These are phyloP conservation scores for Notamacropus eugenii DNA, from an alignment of 2,797 vertebrate genomes.

Conservation along the genomic window DNA sequence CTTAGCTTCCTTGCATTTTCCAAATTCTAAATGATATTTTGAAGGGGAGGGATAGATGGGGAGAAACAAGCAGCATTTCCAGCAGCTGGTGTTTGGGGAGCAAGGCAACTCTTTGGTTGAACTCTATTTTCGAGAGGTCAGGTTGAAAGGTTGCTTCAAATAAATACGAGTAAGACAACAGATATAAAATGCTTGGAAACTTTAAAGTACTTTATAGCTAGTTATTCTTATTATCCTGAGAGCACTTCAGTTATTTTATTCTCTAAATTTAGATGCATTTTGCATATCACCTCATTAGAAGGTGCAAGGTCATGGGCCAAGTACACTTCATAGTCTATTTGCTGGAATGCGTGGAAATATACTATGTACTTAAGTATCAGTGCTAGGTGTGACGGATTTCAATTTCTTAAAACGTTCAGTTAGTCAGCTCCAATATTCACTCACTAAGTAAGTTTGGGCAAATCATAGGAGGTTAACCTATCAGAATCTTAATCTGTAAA, in stretches of 20 bases:
- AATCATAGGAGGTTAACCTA: neutral
- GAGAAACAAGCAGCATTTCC: constrained; percentile 59
- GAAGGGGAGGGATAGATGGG: constrained; percentile 2
- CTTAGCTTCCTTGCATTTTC: constrained; percentile 73
- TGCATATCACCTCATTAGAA: neutral
- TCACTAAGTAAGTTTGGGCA: neutral
- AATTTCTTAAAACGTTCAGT: neutral
- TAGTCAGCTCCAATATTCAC: neutral
- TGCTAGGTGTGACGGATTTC: neutral
- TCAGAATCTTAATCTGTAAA: neutral
- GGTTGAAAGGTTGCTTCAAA: neutral
- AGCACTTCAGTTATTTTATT: neutral
- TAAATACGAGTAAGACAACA: neutral
- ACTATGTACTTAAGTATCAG: neutral
- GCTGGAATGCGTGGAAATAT: neutral
- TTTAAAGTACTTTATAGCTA: constrained; percentile 19
- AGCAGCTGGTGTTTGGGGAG: constrained; percentile 60
- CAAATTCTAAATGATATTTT: constrained; percentile 71
- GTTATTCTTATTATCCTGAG: neutral
- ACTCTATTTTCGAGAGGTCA: neutral
- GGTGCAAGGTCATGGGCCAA: neutral
- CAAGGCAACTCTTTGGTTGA: constrained; percentile 61
- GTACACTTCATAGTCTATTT: neutral
- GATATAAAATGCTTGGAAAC: neutral
- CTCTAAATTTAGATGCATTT: constrained; percentile 10